Base-by-base conservation (phyloP, 2,888 invertebrate genomes). In the Pasiphila rectangulata region DNA sequence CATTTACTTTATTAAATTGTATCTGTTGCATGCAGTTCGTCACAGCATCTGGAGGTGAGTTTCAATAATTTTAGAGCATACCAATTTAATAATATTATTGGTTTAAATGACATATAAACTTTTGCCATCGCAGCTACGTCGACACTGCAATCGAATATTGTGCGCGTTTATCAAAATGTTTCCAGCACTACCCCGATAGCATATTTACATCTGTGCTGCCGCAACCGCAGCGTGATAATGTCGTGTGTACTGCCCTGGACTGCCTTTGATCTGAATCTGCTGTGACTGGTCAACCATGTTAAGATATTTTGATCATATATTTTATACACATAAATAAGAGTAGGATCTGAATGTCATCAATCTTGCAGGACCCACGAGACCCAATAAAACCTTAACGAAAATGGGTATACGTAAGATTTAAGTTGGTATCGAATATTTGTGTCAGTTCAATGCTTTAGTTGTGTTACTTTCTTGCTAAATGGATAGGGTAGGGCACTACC, bases 91-190 rank as follows among this genome's bases (percentile, higher is more conserved):
- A 38, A 36, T 25, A 9, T 1, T 25, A 25, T 25, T 17, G 24
- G 25, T 7, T 30, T 7, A 21, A 30, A 30, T 30, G 4, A 45
- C 15, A 41, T 24, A 37, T 47, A 20, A 27, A 30, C 9, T 48
- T 55, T 47, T 43, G 48, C 56, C 54, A 59, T 52, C 54, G 56
- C 45, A 37, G 46, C 48, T 46, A 24, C 52, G 52, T 58, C 39
- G 54, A 58, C 54, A 54, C 57, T 61, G 54, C 64, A 66, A 52
- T 59, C 69, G 79, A 79, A 82, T 80, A 80, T 79, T 78, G 73
- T 74, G 74, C 67, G 62, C 72, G 76, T 77, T 82, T 80, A 82
- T 83, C 79, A 77, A 78, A 82, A 76, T 68, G 67, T 60, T 73
- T 72, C 73, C 69, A 58, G 63, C 61, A 56, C 58, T 62, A 67